A percentile compares a stretch with the other conserved stretches of the same genome.
Evolutionary conservation across 35 echinoderm and acorn worm species (phyloP).

Genomic region (Amphiura filiformis): DNA sequence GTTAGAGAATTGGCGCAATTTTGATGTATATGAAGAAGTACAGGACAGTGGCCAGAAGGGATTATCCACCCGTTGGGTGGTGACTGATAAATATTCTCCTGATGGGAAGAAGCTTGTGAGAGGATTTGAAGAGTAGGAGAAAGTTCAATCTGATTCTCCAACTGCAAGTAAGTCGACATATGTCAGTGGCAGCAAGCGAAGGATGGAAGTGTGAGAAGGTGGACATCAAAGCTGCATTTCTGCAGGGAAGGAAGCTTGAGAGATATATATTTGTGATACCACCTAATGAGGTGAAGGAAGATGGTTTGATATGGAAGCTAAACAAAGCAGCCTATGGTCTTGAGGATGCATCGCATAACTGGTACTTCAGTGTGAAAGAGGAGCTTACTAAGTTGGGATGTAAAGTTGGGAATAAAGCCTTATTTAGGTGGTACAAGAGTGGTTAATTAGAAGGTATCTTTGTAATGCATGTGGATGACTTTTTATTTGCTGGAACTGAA

Average conservation of each 20-base stretch:
- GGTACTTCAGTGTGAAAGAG: constrained; percentile 25
- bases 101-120: background rate
- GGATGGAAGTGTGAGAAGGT: constrained; percentile 2
- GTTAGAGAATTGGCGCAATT: constrained; percentile 26
- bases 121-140: constrained; percentile 5
- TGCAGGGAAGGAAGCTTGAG: constrained; percentile 1
- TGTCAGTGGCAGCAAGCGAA: constrained; percentile 14
- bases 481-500: constrained; percentile 40
- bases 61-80: constrained; percentile 24
- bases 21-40: constrained; percentile 43
- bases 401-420: background rate
- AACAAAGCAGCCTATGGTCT: constrained; percentile 12
- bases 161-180: background rate
- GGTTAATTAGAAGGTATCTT: background rate
- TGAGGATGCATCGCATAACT: constrained; percentile 27
- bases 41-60: background rate
- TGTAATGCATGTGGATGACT: constrained; percentile 9
- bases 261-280: background rate
- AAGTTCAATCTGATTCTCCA: constrained; percentile 15
- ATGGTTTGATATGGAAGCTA: constrained; percentile 25
- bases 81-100: constrained; percentile 16
- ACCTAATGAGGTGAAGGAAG: background rate
- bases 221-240: constrained; percentile 8
- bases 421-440: constrained; percentile 11
- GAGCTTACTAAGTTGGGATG: constrained; percentile 1